These are phyloP conservation scores for Eulithis testata DNA, from an alignment of 2,888 invertebrate species.

Conservation along the genomic window DNA sequence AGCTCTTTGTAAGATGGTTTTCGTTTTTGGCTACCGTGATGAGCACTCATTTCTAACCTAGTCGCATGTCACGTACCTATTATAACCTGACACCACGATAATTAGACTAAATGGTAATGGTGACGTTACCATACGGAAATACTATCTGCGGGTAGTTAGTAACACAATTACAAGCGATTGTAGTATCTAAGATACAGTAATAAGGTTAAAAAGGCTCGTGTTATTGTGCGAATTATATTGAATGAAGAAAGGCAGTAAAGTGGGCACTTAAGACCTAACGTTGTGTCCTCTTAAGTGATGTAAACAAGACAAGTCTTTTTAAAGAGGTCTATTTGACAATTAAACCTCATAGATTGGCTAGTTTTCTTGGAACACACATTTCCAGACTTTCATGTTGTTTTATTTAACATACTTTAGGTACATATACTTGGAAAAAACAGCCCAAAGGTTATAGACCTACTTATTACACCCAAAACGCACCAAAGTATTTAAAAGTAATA, in stretches of 20 bases:
- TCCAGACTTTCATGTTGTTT: not conserved
- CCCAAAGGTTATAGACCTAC: too few species aligned
- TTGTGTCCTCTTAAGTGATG: conserved; percentile 6
- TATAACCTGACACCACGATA: conserved; percentile 25
- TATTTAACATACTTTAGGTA: too few species aligned
- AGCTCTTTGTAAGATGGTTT: conserved; percentile 2
- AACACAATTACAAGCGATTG: conserved; percentile 17
- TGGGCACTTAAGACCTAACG: conserved; percentile 11
- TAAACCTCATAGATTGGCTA: conserved; percentile 2
- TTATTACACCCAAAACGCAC: too few species aligned
- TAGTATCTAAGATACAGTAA: conserved; percentile 18
- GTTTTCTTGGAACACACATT: not conserved
- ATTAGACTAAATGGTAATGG: conserved; percentile 25
- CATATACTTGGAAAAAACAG: too few species aligned
- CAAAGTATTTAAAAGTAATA: too few species aligned
- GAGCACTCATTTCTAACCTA: conserved; percentile 19
- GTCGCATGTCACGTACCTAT: conserved; percentile 26
- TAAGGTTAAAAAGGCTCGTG: conserved; percentile 17
- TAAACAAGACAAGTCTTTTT: conserved; percentile 15
- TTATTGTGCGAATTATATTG: conserved; percentile 24
- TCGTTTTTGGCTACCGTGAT: conserved; percentile 10
- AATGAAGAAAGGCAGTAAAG: conserved; percentile 21
- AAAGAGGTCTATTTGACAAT: conserved; percentile 4
- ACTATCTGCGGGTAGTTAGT: conserved; percentile 16
- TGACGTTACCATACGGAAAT: conserved; percentile 27